These are phyloP conservation scores for Psix sp. DNA, from an alignment of 1,140 invertebrate genomes.

Conservation along the genomic window DNA sequence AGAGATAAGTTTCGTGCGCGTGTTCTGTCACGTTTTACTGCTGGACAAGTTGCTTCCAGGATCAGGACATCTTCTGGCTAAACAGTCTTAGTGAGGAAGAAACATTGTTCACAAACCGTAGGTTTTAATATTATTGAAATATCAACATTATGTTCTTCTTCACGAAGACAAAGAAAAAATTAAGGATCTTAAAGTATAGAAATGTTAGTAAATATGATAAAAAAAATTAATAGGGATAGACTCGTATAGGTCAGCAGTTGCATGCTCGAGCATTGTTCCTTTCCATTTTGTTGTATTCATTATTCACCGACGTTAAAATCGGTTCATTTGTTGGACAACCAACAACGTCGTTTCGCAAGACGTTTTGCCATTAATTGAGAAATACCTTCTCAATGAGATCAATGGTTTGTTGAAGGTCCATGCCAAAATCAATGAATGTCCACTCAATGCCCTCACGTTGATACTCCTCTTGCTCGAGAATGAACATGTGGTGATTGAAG, in stretches of 20 bases:
- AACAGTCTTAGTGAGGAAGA: too few species aligned
- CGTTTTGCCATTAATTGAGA: conserved; percentile 36
- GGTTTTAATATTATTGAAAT: too few species aligned
- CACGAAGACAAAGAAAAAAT: too few species aligned
- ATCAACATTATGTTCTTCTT: too few species aligned
- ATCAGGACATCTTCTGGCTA: too few species aligned
- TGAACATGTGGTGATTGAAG: conserved; percentile 99
- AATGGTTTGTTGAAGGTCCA: conserved; percentile 85
- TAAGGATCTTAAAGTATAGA: conserved; percentile 26
- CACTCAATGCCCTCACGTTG: conserved; percentile 95
- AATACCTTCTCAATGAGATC: conserved; percentile 85
- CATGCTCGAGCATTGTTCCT: conserved; percentile 56
- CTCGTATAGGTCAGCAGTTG: conserved; percentile 19
- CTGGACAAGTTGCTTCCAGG: conserved; percentile 16
- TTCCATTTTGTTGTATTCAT: conserved; percentile 10
- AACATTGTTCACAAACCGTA: too few species aligned
- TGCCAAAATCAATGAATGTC: conserved; percentile 91
- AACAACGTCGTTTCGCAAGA: conserved; percentile 22
- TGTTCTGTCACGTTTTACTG: conserved; percentile 46
- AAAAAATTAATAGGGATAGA: conserved; percentile 32
- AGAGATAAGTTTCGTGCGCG: conserved; percentile 39
- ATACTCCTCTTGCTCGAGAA: conserved; percentile 98
- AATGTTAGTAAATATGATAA: conserved; percentile 55
- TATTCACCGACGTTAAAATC: not conserved
- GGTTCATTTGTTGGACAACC: conserved; percentile 16